Percentiles rank a stretch among this genome's conserved stretches.
phyloP scores from a whole-genome alignment of 1,140 invertebrate genomes.

The Diachasmimorpha longicaudata region DNA sequence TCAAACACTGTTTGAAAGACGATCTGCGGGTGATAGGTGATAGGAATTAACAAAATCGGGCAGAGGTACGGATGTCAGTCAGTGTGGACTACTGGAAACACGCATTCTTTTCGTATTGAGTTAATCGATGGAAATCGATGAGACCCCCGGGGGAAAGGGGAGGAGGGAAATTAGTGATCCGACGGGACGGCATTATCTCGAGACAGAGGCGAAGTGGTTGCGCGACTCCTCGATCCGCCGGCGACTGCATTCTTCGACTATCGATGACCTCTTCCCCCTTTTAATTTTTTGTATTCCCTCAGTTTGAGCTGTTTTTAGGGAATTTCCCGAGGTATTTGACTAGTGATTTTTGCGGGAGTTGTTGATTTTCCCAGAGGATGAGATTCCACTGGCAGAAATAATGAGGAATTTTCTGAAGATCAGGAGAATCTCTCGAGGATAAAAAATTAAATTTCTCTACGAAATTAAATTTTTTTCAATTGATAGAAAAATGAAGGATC shows the following conservation, averaged over 20 bases:
- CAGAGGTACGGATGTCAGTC: background rate
- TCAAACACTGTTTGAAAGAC: too few relatives aligned
- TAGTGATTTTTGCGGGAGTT: background rate
- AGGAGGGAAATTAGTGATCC: background rate
- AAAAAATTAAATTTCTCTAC: too few relatives aligned
- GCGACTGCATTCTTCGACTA: conserved; percentile 21
- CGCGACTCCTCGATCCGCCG: conserved; percentile 3
- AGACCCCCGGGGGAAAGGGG: background rate
- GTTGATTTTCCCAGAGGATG: background rate
- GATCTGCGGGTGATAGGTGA: background rate
- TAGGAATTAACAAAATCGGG: background rate
- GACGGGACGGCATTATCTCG: conserved; percentile 2
- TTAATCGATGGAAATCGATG: conserved; percentile 1
- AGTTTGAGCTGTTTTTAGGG: background rate
- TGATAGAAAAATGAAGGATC: too few relatives aligned
- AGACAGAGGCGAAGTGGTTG: background rate
- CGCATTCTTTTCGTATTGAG: background rate
- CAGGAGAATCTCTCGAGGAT: too few relatives aligned
- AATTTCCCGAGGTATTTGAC: background rate
- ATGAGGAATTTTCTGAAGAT: too few relatives aligned
- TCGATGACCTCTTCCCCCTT: conserved; percentile 1
- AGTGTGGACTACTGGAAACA: background rate
- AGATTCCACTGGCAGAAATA: too few relatives aligned
- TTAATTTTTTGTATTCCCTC: background rate
- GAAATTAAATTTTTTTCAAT: too few relatives aligned